Conservation (phyloP, 2,797 vertebrate genomes). For the Chanos chanos region DNA sequence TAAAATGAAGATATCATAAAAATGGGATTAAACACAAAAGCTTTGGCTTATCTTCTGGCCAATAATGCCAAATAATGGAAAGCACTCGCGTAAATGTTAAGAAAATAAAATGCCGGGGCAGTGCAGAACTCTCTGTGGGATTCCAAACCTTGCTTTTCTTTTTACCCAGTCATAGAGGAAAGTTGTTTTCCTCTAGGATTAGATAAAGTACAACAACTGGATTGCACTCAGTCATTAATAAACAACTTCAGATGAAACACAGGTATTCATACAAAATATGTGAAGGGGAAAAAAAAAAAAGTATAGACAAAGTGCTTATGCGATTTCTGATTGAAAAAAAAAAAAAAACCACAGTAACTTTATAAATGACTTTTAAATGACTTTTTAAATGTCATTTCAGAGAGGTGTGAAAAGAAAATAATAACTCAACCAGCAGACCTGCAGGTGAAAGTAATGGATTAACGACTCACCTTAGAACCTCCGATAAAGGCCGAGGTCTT, state of each 20-base stretch:
- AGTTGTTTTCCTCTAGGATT: background rate
- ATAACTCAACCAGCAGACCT: too few relatives aligned
- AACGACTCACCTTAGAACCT: constrained; percentile 82
- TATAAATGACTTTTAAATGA: background rate
- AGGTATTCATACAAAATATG: too few relatives aligned
- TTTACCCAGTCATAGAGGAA: background rate
- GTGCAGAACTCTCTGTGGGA: constrained; percentile 4
- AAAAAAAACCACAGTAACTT: background rate
- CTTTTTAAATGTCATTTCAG: too few relatives aligned
- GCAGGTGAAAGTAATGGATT: too few relatives aligned
- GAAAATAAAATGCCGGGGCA: constrained; percentile 22
- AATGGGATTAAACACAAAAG: constrained; percentile 44
- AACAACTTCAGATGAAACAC: too few relatives aligned
- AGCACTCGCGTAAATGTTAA: constrained; percentile 16
- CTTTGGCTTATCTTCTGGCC: constrained; percentile 28
- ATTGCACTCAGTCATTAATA: background rate
- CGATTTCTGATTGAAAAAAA: background rate
- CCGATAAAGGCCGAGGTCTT: constrained; percentile 91
- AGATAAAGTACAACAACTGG: background rate
- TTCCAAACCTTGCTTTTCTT: constrained; percentile 1
- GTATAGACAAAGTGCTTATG: too few relatives aligned
- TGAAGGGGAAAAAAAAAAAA: too few relatives aligned
- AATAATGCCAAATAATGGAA: constrained; percentile 30
- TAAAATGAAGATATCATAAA: constrained; percentile 41
- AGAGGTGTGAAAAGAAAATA: too few relatives aligned